A percentile compares a stretch with the other conserved stretches of the same genome.
phyloP scores from a whole-genome alignment of 2,113 vertebrate species.

The Arenaria interpres region DNA sequence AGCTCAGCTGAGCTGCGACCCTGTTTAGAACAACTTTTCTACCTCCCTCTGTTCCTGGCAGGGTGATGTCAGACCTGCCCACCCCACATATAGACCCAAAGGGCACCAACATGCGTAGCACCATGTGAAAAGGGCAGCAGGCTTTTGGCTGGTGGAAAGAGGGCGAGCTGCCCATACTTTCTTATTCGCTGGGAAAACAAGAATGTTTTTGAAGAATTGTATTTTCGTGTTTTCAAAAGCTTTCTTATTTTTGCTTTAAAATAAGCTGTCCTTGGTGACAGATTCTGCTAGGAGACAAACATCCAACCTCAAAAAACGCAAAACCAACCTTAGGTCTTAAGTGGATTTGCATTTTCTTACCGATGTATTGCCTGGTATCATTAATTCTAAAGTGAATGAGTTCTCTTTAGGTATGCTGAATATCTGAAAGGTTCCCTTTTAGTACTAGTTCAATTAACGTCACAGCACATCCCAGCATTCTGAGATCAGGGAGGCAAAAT shows the following conservation, averaged over 20 bases:
- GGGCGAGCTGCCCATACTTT: neutral
- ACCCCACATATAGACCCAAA: neutral
- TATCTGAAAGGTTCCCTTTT: neutral
- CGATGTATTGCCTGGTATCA: neutral
- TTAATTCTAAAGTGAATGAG: neutral
- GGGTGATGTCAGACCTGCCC: neutral
- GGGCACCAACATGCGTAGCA: no score
- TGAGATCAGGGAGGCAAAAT: slow-evolving; percentile 8
- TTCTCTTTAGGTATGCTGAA: neutral
- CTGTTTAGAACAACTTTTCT: neutral
- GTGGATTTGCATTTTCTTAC: neutral
- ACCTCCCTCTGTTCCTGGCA: neutral
- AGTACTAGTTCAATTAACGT: neutral
- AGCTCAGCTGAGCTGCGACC: neutral
- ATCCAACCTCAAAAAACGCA: neutral
- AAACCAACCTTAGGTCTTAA: neutral
- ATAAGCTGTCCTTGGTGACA: neutral
- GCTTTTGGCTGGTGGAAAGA: neutral
- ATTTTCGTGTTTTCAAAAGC: neutral
- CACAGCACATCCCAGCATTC: neutral
- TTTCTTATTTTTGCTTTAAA: neutral
- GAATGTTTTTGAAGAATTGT: neutral
- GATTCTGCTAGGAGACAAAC: neutral
- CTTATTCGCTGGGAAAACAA: neutral
- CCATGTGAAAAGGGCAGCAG: neutral